Evolutionary conservation across 2,888 invertebrate genomes (phyloP), one percentile per base, ranked within the genome.

Genomic region (Aproaerema taeniolella): DNA sequence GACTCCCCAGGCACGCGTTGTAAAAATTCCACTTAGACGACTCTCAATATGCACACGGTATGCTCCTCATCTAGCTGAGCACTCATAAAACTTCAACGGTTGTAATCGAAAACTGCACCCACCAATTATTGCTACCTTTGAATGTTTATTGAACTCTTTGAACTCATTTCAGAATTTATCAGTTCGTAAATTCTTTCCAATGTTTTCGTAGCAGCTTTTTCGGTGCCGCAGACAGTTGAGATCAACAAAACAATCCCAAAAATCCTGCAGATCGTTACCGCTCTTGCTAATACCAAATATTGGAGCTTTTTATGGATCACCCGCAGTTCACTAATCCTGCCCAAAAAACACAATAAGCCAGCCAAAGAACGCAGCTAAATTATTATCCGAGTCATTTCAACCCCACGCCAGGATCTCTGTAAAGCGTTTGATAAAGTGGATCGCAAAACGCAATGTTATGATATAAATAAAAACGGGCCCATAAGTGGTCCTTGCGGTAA

Each of bases 381-480:
- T 79, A 83, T 79, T 70, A 80, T 76, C 75, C 69, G 60, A 74
- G 77, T 72, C 70, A 69, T 76, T 77, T 53, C 70, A 67, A 76
- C 80, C 83, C 83, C 72, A 72, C 67, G 53, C 55, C 60, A 58
- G 54, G 77, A 77, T 80, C 74, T 71, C 72, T 68, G 72, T 72
- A 76, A 80, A 79, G 73, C 79, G 65, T 81, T 82, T 83, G 82
- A 83, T 83, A 83, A 82, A 85, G 82, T 83, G 79, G 81, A 82
- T 79, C 81, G 79, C 81, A 80, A 79, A 80, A 81, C 74, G 76
- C 69, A 62, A 61, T 61, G 64, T 68, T 69, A 71, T 69, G 74
- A 76, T 77, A 81, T 81, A 82, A 81, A 83, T 82, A 79, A 76
- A 74, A 78, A 64, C 64, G 73, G 71, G 66, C 70, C 71, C 68